Conservation (phyloP, 2,113 vertebrate genomes). For the Nettapus auritus region DNA sequence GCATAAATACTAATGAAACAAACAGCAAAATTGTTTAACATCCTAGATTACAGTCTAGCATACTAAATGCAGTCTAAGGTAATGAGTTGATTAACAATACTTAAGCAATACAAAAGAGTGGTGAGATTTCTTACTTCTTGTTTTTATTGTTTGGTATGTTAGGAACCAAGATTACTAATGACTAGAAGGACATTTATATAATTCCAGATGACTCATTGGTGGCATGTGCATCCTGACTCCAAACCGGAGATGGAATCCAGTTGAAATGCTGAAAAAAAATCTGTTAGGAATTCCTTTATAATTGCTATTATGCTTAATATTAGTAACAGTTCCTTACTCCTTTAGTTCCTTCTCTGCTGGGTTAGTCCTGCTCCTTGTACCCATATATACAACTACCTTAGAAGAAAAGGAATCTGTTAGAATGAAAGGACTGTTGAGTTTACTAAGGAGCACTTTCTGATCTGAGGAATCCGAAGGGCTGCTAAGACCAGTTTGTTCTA, state of each 20-base stretch:
- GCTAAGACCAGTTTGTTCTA: not conserved
- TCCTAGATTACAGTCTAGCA: not conserved
- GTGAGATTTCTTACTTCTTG: not conserved
- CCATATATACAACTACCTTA: not conserved
- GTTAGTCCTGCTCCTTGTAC: not conserved
- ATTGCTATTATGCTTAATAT: not conserved
- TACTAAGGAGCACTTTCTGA: not conserved
- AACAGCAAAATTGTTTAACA: not conserved
- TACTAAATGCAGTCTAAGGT: not conserved
- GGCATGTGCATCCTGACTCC: not conserved
- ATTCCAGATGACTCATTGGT: not conserved
- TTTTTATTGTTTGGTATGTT: not conserved
- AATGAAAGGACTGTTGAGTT: not conserved
- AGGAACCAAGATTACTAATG: not conserved
- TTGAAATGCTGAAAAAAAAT: constrained; percentile 22
- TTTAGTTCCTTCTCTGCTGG: not conserved
- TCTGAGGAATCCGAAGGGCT: not conserved
- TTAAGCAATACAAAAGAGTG: not conserved
- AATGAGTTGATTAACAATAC: not conserved
- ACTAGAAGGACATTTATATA: constrained; percentile 5
- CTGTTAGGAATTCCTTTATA: not conserved
- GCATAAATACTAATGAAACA: not conserved
- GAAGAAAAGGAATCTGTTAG: not conserved
- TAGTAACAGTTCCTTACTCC: not conserved
- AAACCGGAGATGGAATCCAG: not conserved